These are phyloP conservation scores for Drosophila diplacantha DNA, from an alignment of 2,888 invertebrate genomes.

Conservation along the genomic window DNA sequence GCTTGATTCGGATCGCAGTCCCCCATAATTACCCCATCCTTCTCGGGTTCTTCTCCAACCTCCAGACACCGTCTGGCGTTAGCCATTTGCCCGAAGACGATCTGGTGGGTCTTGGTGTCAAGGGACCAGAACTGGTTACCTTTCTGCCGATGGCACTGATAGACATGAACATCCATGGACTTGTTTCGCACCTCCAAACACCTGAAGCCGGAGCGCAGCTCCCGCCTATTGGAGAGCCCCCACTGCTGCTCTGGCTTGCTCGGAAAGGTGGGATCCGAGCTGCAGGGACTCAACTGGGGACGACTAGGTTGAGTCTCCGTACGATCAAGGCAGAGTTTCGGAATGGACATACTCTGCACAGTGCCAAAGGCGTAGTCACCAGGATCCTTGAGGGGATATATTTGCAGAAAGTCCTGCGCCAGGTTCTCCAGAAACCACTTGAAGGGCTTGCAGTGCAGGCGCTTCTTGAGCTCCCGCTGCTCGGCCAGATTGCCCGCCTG, in stretches of 20 bases:
- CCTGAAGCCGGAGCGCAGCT: conserved; percentile 79
- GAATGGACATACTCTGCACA: conserved; percentile 82
- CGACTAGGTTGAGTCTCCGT: conserved; percentile 70
- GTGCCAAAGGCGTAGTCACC: conserved; percentile 88
- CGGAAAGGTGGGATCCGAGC: conserved; percentile 63
- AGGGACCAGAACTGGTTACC: conserved; percentile 97
- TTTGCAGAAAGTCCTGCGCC: conserved; percentile 90
- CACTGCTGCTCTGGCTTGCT: conserved; percentile 66
- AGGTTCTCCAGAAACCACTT: conserved; percentile 95
- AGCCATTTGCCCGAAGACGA: conserved; percentile 52
- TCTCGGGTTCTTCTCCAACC: conserved; percentile 55
- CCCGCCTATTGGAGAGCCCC: conserved; percentile 68
- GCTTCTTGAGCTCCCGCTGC: conserved; percentile 85
- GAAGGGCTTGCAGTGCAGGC: conserved; percentile 91
- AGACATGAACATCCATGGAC: conserved; percentile 86
- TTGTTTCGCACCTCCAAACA: conserved; percentile 90
- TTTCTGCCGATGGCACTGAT: conserved; percentile 92
- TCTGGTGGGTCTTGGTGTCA: conserved; percentile 79
- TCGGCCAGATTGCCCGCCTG: conserved; percentile 88
- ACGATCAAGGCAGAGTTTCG: conserved; percentile 86
- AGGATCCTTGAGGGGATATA: conserved; percentile 94
- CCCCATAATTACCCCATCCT: conserved; percentile 80
- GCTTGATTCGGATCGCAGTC: conserved; percentile 79
- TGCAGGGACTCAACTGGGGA: conserved; percentile 60
- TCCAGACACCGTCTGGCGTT: conserved; percentile 85